These are phyloP conservation scores for Tachyglossus aculeatus DNA, from an alignment of 2,797 vertebrate genomes.

Conservation along the genomic window DNA sequence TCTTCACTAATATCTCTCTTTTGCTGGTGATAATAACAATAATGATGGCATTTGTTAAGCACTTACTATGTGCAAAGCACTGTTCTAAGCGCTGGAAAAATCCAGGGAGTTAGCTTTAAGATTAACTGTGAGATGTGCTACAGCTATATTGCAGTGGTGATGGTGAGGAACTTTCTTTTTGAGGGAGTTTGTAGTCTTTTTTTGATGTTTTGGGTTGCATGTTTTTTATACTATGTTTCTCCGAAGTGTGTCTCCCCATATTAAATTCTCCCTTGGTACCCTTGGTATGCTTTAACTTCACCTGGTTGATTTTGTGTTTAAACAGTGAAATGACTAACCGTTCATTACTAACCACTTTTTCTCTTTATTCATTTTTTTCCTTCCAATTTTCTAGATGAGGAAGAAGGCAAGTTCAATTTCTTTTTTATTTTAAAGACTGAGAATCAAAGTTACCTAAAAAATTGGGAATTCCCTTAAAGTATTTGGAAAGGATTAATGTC, in stretches of 20 bases:
- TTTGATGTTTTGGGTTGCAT: not conserved
- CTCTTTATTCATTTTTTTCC: slow-evolving; percentile 69
- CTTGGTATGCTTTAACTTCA: slow-evolving; percentile 6
- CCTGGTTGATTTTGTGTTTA: slow-evolving; percentile 48
- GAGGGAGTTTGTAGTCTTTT: too few relatives aligned
- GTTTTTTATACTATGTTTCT: not conserved
- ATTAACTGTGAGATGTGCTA: not conserved
- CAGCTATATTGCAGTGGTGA: not conserved
- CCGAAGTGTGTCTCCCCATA: slow-evolving; percentile 1
- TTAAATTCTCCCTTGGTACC: slow-evolving; percentile 10
- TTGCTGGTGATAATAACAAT: too few relatives aligned
- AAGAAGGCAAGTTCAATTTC: slow-evolving; percentile 89
- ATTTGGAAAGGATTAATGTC: not conserved
- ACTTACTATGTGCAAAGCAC: not conserved
- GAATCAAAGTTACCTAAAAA: slow-evolving; percentile 31
- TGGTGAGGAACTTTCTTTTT: too few relatives aligned
- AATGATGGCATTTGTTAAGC: not conserved
- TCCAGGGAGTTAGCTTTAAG: not conserved
- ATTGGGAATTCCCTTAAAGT: slow-evolving; percentile 19
- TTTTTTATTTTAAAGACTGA: slow-evolving; percentile 44
- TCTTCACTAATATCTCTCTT: not conserved
- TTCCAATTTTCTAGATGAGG: slow-evolving; percentile 85
- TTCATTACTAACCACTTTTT: slow-evolving; percentile 70
- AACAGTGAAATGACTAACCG: slow-evolving; percentile 60
- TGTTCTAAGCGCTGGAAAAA: too few relatives aligned